Base-by-base conservation (phyloP, 2,797 vertebrate species). In the Euthynnus affinis region DNA sequence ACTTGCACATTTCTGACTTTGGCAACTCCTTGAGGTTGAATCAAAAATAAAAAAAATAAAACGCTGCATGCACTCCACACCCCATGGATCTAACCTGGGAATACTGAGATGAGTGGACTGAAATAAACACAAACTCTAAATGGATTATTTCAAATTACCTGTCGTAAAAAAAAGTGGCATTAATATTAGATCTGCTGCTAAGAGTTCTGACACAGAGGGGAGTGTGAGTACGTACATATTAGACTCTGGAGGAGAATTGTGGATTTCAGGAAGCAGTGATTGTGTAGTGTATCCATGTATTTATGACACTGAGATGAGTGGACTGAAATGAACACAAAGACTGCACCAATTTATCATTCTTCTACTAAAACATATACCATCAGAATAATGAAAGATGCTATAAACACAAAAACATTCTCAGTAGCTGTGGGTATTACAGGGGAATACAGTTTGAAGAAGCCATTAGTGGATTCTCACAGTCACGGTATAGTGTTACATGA, bases 101-200 rank as follows among this genome's bases (percentile, higher is more conserved):
- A n/a, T n/a, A n/a, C n/a, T n/a, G n/a, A n/a, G n/a, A n/a, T n/a
- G n/a, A n/a, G n/a, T n/a, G n/a, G n/a, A n/a, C n/a, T n/a, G n/a
- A n/a, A n/a, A n/a, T n/a, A n/a, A n/a, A n/a, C n/a, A n/a, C n/a
- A n/a, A 78, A 63, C 68, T 87, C 84, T 82, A 83, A 92, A 89
- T 83, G 75, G 87, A 91, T 90, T 89, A 87, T 90, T 86, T 87
- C 68, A 83, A 92, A 91, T 92, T 83, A 90, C 87, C 82, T 84
- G 87, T 87, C 83, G n/a, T n/a, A 84, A 87, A 84, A 87, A 88
- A 89, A 77, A 80, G 71, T 82, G 60, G 53, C 71, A 87, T 88
- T 84, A 87, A 88, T 89, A 90, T 72, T 75, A 61, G 66, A 80
- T 55, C 55, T 49, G 20, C 46, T 60, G 48, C 34, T 69, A 73